Evolutionary conservation across 2,113 vertebrate genomes (phyloP).

Genomic region (Daubentonia madagascariensis): DNA sequence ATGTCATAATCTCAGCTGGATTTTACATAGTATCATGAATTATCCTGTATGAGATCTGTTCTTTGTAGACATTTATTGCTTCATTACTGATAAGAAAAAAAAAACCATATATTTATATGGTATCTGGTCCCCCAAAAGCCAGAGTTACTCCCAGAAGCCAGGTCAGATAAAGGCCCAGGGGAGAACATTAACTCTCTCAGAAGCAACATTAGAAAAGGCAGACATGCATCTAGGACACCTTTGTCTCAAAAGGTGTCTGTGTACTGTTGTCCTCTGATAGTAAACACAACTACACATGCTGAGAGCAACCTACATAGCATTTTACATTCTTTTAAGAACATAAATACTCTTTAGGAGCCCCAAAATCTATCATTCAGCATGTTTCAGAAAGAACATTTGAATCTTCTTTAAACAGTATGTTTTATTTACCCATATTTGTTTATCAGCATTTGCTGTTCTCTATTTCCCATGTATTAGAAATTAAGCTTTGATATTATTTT

Average conservation of each 20-base stretch:
- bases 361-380: neutral
- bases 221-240: neutral
- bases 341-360: neutral
- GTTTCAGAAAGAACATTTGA: neutral
- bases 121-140: neutral
- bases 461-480: slow-evolving; percentile 55
- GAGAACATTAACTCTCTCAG: neutral
- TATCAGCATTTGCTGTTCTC: slow-evolving; percentile 53
- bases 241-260: neutral
- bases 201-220: neutral
- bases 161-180: neutral
- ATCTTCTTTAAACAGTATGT: neutral
- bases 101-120: neutral
- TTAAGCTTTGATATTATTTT: slow-evolving; percentile 30
- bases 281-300: neutral
- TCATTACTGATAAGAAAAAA: neutral
- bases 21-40: neutral
- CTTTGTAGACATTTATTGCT: neutral
- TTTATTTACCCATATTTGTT: slow-evolving; percentile 21
- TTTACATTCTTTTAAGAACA: neutral
- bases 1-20: neutral
- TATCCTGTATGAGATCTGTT: neutral
- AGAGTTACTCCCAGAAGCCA: neutral
- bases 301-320: neutral
- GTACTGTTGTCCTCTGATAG: neutral